Percentiles rank a stretch among this genome's conserved stretches.
Evolutionary conservation across 2,113 vertebrate genomes (phyloP).

Genomic region (Clarias gariepinus): DNA sequence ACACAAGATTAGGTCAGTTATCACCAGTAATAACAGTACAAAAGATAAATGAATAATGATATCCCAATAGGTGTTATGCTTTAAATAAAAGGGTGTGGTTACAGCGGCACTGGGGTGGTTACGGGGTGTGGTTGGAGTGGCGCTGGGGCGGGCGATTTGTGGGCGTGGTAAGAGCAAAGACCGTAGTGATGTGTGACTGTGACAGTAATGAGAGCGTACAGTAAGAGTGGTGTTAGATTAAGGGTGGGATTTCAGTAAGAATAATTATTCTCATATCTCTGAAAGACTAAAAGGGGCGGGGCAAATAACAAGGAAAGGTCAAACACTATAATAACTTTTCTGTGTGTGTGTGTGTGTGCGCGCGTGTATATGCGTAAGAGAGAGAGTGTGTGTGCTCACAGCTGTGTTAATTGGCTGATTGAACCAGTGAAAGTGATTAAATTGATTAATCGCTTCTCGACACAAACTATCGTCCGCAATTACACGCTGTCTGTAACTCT

Average conservation of each 20-base stretch:
- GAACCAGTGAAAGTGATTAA: constrained; percentile 44
- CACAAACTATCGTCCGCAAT: constrained; percentile 36
- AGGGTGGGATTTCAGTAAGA: background rate
- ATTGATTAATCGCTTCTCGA: constrained; percentile 45
- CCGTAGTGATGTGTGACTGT: background rate
- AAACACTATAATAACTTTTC: background rate
- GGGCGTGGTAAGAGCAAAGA: no score
- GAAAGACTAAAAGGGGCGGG: background rate
- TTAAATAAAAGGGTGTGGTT: background rate
- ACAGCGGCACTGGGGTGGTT: background rate
- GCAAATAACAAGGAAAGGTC: constrained; percentile 8
- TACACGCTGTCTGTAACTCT: constrained; percentile 55
- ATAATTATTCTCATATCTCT: background rate
- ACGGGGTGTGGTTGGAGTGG: no score
- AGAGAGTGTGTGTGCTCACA: background rate
- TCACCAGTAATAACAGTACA: background rate
- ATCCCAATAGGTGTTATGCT: background rate
- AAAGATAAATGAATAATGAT: background rate
- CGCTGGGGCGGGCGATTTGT: no score
- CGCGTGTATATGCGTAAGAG: background rate
- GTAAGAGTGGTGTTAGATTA: background rate
- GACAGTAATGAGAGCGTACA: background rate
- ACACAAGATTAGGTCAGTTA: background rate
- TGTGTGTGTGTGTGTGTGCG: background rate
- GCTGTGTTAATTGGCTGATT: constrained; percentile 44